Conservation (phyloP, 2,797 vertebrate genomes). For the Hoplostethus atlanticus region DNA sequence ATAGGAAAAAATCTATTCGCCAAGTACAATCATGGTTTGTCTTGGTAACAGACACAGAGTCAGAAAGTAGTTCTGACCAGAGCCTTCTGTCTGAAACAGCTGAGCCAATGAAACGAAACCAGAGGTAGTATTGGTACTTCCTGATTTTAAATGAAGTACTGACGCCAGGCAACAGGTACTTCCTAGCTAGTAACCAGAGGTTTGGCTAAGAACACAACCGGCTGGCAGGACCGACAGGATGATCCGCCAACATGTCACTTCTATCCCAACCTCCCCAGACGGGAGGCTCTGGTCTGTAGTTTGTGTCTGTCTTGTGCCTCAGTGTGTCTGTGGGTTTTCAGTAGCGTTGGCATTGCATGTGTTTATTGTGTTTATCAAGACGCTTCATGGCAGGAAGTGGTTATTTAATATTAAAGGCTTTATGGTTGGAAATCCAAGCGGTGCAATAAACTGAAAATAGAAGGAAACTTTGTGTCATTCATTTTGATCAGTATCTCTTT, state of each 20-base stretch:
- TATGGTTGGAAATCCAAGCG: conserved; percentile 6
- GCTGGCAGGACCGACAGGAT: too few species aligned
- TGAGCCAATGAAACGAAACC: conserved; percentile 9
- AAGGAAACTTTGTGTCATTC: neutral
- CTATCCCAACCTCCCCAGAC: neutral
- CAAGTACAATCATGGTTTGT: conserved; percentile 8
- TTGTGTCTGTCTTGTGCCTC: conserved; percentile 26
- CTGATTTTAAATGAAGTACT: too few species aligned
- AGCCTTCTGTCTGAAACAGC: neutral
- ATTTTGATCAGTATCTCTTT: neutral
- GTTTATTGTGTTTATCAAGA: neutral
- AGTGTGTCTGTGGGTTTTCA: conserved; percentile 21
- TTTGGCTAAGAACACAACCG: neutral
- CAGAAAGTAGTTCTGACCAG: neutral
- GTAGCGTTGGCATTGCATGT: conserved; percentile 27
- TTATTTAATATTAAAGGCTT: conserved; percentile 20
- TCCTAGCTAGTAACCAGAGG: too few species aligned
- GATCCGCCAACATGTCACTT: too few species aligned
- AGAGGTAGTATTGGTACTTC: too few species aligned
- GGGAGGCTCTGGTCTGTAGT: neutral
- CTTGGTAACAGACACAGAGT: neutral
- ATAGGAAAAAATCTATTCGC: neutral
- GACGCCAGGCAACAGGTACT: too few species aligned
- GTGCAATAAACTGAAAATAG: conserved; percentile 59
- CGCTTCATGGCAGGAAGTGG: conserved; percentile 27